phyloP scores from a whole-genome alignment of 2,888 invertebrate genomes.

The Ophion ellenae region DNA sequence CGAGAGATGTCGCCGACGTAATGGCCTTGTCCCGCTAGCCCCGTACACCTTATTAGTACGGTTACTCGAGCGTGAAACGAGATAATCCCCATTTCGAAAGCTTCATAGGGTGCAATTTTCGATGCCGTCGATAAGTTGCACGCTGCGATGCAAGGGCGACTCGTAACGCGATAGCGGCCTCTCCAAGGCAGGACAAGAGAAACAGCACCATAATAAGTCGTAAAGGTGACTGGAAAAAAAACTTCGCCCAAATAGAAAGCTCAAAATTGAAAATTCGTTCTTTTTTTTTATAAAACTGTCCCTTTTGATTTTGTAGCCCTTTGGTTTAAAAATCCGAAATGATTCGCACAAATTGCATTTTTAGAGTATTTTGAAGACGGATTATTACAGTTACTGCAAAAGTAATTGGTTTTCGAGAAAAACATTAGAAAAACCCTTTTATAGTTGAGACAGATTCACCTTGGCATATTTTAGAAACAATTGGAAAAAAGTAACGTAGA shows the following conservation, averaged over 20 bases:
- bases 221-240: neutral
- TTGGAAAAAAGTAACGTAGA: neutral
- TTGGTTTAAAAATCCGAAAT: neutral
- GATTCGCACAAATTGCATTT: neutral
- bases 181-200: neutral
- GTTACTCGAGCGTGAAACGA: constrained; percentile 32
- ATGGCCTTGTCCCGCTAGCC: constrained; percentile 8
- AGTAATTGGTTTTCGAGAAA: neutral
- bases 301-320: neutral
- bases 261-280: neutral
- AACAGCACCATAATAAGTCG: neutral
- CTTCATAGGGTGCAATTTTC: constrained; percentile 17
- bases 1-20: constrained; percentile 15
- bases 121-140: constrained; percentile 25
- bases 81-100: constrained; percentile 68
- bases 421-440: neutral
- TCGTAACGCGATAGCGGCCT: neutral
- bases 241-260: neutral
- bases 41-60: constrained; percentile 17
- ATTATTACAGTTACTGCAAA: too few relatives aligned
- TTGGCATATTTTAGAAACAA: neutral
- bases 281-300: neutral
- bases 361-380: neutral
- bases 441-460: neutral
- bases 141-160: neutral